Evolutionary conservation across 2,888 invertebrate genomes (phyloP), one percentile per base, ranked within the genome.

Genomic region (Nematopogon swammerdamellus): DNA sequence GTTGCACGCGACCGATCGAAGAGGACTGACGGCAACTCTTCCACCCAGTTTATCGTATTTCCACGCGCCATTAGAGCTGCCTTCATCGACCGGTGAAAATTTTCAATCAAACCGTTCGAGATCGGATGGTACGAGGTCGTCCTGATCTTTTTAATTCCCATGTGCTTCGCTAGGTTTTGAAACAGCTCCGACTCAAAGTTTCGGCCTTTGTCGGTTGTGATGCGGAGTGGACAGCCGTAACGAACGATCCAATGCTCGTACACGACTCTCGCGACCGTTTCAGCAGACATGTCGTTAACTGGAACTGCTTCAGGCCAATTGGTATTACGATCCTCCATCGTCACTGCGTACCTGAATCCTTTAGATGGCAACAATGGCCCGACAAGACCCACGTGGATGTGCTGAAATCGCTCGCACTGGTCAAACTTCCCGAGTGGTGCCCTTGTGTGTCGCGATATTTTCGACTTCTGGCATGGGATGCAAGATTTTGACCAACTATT

Each of bases 81-180:
- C 53, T 72, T 71, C 29, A 71, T 53, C 2, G 59, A 56, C 1
- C 68, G 53, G 53, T 72, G 68, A 48, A 60, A 63, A 4, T 67
- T 53, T 52, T 72, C 68, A 3, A 72, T 58, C 46, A 67, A 55
- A 1, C 67, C 69, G 48, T 73, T 71, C 1, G 63, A 53, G 36
- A 61, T 57, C 18, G 69, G 62, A 51, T 69, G 64, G 52, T 67
- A 66, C 11, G 62, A 55, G 0, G 64, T 63, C 2, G 64, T 65
- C 18, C 52, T 45, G 0, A 50, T 44, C n/a, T 53, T 53, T 17
- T 55, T 53, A 5, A 50, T 50, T 2, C 53, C 55, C 4, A 55
- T 17, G 0, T 53, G 18, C 29, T 49, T 44, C 4, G 49, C 48
- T 10, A 62, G 51, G 52, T 56, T 56, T 17, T 56, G 49, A 52